Percentiles rank a stretch among this genome's conserved stretches.
These are phyloP conservation scores for Chondrosia reniformis DNA, from an alignment of 37 sponge, comb jelly and placozoan genomes.

Conservation along the genomic window DNA sequence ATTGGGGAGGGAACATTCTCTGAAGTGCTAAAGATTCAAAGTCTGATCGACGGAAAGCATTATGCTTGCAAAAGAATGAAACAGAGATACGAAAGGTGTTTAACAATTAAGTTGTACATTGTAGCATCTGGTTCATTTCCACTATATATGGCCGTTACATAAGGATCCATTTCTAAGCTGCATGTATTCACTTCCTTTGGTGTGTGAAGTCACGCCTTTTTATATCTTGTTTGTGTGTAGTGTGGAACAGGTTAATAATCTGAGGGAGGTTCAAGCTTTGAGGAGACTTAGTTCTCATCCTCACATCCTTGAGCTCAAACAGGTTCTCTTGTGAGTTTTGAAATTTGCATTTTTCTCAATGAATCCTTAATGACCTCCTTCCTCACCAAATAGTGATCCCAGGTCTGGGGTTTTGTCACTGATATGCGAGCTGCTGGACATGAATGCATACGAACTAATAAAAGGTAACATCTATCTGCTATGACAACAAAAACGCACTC, in stretches of 20 bases:
- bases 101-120: neutral
- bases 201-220: too few species aligned
- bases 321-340: slow-evolving; percentile 88
- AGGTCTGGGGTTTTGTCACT: slow-evolving; percentile 71
- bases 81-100: slow-evolving; percentile 83
- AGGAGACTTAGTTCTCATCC: slow-evolving; percentile 91
- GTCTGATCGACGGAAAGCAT: slow-evolving; percentile 77
- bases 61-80: slow-evolving; percentile 99
- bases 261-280: slow-evolving; percentile 95
- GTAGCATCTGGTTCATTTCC: too few species aligned
- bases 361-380: neutral
- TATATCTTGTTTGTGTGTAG: too few species aligned
- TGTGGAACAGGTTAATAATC: slow-evolving; percentile 85
- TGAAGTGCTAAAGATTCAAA: slow-evolving; percentile 95
- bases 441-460: slow-evolving; percentile 96
- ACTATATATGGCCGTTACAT: too few species aligned
- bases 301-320: slow-evolving; percentile 89
- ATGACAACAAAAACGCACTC: neutral
- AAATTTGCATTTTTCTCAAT: neutral
- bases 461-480: slow-evolving; percentile 56
- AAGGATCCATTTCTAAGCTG: neutral
- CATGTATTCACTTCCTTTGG: too few species aligned
- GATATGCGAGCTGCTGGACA: slow-evolving; percentile 95
- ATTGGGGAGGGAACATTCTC: slow-evolving; percentile 99
- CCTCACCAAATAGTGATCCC: slow-evolving; percentile 60